Evolutionary conservation across 2,888 invertebrate species (phyloP).

Genomic region (Gerosis bhagava): DNA sequence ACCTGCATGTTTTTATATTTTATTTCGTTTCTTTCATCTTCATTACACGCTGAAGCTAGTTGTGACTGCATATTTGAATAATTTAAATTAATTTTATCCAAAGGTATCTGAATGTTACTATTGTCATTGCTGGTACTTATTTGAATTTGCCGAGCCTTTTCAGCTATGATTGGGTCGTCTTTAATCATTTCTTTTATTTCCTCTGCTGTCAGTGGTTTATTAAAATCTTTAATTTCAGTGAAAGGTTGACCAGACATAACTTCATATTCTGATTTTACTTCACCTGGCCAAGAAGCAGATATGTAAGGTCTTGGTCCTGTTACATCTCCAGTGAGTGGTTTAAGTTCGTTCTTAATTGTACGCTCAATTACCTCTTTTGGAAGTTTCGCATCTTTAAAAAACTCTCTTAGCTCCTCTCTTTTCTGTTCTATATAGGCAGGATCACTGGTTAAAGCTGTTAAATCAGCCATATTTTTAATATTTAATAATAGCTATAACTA

Average conservation of each 20-base stretch:
- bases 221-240: constrained; percentile 56
- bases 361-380: constrained; percentile 54
- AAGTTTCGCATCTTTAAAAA: constrained; percentile 61
- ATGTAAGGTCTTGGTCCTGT: constrained; percentile 63
- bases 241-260: constrained; percentile 76
- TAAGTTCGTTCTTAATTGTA: constrained; percentile 67
- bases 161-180: constrained; percentile 59
- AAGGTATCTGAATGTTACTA: constrained; percentile 50
- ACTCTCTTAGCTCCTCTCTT: constrained; percentile 53
- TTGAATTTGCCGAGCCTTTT: constrained; percentile 72
- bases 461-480: constrained; percentile 43
- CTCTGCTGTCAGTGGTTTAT: constrained; percentile 51
- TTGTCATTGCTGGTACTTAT: constrained; percentile 46
- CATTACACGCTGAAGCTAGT: constrained; percentile 45
- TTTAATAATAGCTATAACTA: no score
- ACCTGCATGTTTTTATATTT: constrained; percentile 65
- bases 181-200: constrained; percentile 60
- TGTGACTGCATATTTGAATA: constrained; percentile 55
- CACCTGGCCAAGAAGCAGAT: constrained; percentile 55
- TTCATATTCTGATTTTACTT: constrained; percentile 64
- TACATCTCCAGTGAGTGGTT: constrained; percentile 43
- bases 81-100: constrained; percentile 56
- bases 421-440: constrained; percentile 54
- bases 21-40: constrained; percentile 50
- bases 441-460: constrained; percentile 40